phyloP scores from a whole-genome alignment of 1,140 invertebrate genomes.

The Paraescarpia echinospica region DNA sequence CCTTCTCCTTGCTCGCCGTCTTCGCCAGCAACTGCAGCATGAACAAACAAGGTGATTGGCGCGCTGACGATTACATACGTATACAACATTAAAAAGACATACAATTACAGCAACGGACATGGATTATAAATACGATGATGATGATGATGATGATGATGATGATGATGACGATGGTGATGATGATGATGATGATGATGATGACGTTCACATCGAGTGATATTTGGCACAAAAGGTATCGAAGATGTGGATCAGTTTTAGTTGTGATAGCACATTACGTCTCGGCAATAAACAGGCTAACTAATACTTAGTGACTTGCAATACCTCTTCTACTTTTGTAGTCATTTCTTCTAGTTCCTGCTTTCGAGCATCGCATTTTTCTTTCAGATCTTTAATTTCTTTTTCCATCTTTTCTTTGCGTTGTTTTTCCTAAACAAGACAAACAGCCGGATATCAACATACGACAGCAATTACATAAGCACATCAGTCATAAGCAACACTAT shows the following conservation, averaged over 20 bases:
- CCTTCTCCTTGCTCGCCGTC: constrained; percentile 14
- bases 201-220: not conserved
- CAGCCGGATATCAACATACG: not conserved
- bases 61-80: not conserved
- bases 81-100: not conserved
- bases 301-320: not conserved
- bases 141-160: constrained; percentile 31
- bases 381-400: constrained; percentile 27
- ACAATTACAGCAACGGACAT: too few relatives aligned
- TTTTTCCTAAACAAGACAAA: constrained; percentile 20
- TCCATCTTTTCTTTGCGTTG: constrained; percentile 30
- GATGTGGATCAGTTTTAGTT: too few relatives aligned
- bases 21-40: not conserved
- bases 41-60: not conserved
- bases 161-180: constrained; percentile 31
- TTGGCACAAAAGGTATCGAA: too few relatives aligned
- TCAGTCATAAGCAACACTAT: not conserved
- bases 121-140: not conserved
- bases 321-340: constrained; percentile 18
- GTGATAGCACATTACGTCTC: not conserved
- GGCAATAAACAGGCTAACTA: not conserved
- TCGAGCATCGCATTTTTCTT: constrained; percentile 23
- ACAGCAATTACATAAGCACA: not conserved
- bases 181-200: constrained; percentile 20
- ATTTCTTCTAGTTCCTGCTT: constrained; percentile 19